These are phyloP conservation scores for Sinocyclocheilus grahami DNA, from an alignment of 2,113 vertebrate species.

Conservation along the genomic window DNA sequence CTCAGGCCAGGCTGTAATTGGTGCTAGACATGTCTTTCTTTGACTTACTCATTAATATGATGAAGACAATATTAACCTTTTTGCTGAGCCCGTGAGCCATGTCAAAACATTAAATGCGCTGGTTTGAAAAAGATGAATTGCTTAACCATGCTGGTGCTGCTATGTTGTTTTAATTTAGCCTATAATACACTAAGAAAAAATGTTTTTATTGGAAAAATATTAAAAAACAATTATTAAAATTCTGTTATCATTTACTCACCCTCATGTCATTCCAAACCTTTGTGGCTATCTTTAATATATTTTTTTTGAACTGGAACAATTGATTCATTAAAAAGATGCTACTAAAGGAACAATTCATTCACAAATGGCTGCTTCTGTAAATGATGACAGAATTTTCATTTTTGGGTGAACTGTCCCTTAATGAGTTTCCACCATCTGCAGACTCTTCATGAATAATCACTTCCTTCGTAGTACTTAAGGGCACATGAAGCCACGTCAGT, in stretches of 20 bases:
- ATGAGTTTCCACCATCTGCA: not conserved
- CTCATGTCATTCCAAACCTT: not conserved
- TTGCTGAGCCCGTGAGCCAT: conserved; percentile 70
- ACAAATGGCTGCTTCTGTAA: not conserved
- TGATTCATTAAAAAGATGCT: not conserved
- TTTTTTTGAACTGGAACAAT: not conserved
- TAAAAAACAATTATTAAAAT: too few species aligned
- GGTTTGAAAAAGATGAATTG: not conserved
- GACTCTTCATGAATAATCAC: not conserved
- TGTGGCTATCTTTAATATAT: not conserved
- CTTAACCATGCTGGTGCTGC: not conserved
- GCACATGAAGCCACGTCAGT: conserved; percentile 11
- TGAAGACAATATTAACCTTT: conserved; percentile 75
- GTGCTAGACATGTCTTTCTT: conserved; percentile 69
- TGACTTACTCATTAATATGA: conserved; percentile 75
- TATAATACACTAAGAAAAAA: not conserved
- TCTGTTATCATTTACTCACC: not conserved
- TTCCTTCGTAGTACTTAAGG: not conserved
- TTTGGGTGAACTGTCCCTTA: not conserved
- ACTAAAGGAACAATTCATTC: not conserved
- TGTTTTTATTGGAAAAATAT: too few species aligned
- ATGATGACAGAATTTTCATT: too few species aligned
- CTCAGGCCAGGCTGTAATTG: conserved; percentile 53
- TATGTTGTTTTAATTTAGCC: not conserved
- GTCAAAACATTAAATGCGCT: conserved; percentile 49